These are phyloP conservation scores for Lamprologus lemairii DNA, from an alignment of 2,113 vertebrate species.

Conservation along the genomic window DNA sequence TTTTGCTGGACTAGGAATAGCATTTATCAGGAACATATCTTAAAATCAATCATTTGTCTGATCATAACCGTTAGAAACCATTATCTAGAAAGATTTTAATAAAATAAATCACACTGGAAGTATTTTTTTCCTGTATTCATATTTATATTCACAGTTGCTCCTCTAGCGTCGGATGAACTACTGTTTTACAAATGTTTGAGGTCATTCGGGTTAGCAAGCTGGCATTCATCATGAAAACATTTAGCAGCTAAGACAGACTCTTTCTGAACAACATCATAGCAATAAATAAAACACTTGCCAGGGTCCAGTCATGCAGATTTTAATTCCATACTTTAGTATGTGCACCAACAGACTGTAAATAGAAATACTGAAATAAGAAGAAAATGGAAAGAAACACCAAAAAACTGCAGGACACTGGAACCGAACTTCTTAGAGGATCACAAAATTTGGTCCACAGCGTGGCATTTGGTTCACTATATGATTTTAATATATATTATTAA, in stretches of 20 bases:
- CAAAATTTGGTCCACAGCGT: neutral
- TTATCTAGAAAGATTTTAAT: neutral
- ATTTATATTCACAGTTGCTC: neutral
- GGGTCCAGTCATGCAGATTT: neutral
- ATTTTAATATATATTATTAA: neutral
- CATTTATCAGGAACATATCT: neutral
- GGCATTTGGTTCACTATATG: neutral
- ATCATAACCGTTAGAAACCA: neutral
- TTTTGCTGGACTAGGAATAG: neutral
- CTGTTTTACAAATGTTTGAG: slow-evolving; percentile 1
- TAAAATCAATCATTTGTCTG: neutral
- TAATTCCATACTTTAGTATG: neutral
- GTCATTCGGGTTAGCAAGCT: slow-evolving; percentile 24
- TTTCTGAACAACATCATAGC: neutral
- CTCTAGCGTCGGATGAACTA: neutral
- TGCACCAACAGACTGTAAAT: neutral
- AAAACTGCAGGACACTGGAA: neutral
- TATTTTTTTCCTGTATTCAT: neutral
- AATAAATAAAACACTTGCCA: slow-evolving; percentile 18
- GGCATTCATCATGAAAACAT: slow-evolving; percentile 8
- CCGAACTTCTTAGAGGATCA: neutral
- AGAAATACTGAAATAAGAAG: neutral
- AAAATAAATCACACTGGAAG: neutral
- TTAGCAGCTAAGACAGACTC: neutral
- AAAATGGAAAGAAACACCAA: neutral